Evolutionary conservation across 2,113 vertebrate genomes (phyloP).

Genomic region (Gymnobelideus leadbeateri): DNA sequence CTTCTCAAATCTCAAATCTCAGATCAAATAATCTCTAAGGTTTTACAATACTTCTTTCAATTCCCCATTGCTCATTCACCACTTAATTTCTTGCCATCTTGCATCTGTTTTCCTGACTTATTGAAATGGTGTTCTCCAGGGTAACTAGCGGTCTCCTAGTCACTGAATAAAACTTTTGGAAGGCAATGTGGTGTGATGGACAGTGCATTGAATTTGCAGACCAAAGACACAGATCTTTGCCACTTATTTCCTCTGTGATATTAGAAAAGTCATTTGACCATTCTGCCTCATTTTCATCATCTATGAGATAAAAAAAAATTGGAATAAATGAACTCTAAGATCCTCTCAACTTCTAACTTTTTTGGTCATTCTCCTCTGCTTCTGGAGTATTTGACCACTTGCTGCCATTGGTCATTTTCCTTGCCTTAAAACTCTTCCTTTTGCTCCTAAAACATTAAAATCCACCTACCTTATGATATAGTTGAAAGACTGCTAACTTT

Average conservation of each 20-base stretch:
- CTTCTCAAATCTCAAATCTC: no score
- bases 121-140: background rate
- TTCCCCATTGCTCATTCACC: background rate
- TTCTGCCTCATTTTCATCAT: background rate
- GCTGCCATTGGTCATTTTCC: no score
- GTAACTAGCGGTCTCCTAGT: background rate
- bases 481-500: no score
- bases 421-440: no score
- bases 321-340: background rate
- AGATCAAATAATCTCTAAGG: no score
- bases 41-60: background rate
- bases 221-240: background rate
- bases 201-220: background rate
- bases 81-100: background rate
- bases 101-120: background rate
- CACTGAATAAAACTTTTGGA: background rate
- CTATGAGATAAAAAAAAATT: constrained; percentile 29
- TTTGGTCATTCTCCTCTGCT: background rate
- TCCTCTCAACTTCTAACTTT: constrained; percentile 8
- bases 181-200: background rate
- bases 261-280: background rate
- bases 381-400: no score
- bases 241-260: background rate
- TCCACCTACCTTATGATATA: no score
- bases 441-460: no score